Evolutionary conservation across 2,797 vertebrate genomes (phyloP).

Genomic region (Tapera naevia): DNA sequence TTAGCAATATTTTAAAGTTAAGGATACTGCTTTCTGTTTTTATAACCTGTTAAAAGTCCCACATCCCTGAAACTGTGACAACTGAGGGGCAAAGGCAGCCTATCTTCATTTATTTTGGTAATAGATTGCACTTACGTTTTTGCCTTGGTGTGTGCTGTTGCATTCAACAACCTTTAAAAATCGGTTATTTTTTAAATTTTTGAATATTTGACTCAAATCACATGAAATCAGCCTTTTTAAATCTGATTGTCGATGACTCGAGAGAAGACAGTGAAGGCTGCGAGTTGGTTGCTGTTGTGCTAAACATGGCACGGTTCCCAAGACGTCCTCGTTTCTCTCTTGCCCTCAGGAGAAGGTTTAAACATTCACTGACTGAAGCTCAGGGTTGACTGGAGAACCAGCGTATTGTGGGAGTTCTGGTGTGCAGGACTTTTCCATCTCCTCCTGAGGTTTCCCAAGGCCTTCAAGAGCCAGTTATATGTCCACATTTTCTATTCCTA

Average conservation of each 20-base stretch:
- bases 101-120: neutral
- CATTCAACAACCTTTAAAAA: neutral
- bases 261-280: neutral
- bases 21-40: neutral
- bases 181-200: neutral
- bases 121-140: neutral
- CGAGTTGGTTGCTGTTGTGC: neutral
- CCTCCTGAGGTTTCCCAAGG: neutral
- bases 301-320: fast-evolving
- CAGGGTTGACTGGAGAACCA: neutral
- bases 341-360: neutral
- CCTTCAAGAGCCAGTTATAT: neutral
- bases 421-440: neutral
- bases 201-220: neutral
- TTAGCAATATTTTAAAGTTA: neutral
- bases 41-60: neutral
- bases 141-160: neutral
- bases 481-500: neutral
- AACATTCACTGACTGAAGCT: neutral
- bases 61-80: fast-evolving
- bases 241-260: fast-evolving
- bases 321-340: neutral
- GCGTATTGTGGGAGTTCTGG: neutral
- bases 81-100: neutral
- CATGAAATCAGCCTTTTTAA: neutral